Percentiles rank a stretch among this genome's conserved stretches.
phyloP scores from a whole-genome alignment of 2,797 vertebrate genomes.

The Scolopax bukidnonensis region DNA sequence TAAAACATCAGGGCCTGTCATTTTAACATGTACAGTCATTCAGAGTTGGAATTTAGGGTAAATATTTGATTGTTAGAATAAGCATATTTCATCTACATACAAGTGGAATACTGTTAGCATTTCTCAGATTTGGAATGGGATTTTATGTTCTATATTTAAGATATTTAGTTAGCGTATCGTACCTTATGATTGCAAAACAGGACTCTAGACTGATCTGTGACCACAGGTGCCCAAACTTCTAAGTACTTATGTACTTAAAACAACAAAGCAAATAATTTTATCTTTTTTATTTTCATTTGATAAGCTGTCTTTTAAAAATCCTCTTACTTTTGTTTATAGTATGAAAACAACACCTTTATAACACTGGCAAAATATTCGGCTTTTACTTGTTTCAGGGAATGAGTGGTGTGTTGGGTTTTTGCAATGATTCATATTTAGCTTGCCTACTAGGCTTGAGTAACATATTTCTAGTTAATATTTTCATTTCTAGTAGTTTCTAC shows the following conservation, averaged over 20 bases:
- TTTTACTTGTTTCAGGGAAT: conserved; percentile 14
- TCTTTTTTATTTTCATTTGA: conserved; percentile 64
- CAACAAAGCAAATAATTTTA: conserved; percentile 60
- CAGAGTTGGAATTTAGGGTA: conserved; percentile 57
- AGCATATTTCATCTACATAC: conserved; percentile 55
- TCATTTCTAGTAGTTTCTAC: not conserved
- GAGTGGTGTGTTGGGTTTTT: not conserved
- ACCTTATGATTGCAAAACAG: conserved; percentile 59
- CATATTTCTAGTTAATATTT: not conserved
- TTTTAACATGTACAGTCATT: conserved; percentile 43
- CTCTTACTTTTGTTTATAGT: conserved; percentile 41
- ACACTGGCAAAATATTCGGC: not conserved
- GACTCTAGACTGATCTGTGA: conserved; percentile 57
- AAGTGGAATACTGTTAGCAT: conserved; percentile 71
- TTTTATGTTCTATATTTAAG: conserved; percentile 70
- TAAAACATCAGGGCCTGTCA: not conserved
- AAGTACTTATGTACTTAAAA: conserved; percentile 58
- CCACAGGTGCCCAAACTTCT: conserved; percentile 57
- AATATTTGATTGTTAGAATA: conserved; percentile 74
- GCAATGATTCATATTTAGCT: not conserved
- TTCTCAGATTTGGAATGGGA: conserved; percentile 61
- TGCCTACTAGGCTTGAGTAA: not conserved
- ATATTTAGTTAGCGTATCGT: conserved; percentile 56
- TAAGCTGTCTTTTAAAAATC: conserved; percentile 57
- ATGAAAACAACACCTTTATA: conserved; percentile 21